phyloP scores from a whole-genome alignment of 2,797 vertebrate species.

The Psittacula derbiana region DNA sequence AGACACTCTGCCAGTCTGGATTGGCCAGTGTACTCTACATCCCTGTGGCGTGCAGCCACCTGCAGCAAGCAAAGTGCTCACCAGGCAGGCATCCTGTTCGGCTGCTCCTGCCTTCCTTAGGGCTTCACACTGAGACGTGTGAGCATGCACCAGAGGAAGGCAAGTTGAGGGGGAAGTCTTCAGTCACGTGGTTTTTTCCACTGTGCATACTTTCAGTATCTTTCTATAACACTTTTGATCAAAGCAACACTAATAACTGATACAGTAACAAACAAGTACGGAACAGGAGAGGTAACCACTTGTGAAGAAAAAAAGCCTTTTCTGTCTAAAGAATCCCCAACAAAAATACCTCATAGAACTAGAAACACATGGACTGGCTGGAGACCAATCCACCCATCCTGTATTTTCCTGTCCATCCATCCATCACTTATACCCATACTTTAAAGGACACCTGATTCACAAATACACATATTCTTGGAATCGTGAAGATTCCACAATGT shows the following conservation, averaged over 20 bases:
- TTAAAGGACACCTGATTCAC: not conserved
- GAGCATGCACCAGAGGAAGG: not conserved
- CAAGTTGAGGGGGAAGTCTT: not conserved
- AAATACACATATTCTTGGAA: not conserved
- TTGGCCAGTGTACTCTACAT: not conserved
- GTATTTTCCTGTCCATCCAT: accelerated
- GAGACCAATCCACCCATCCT: not conserved
- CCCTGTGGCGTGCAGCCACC: accelerated
- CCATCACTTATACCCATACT: not conserved
- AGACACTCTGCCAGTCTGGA: not conserved
- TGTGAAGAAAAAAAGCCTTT: not conserved
- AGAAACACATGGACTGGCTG: not conserved
- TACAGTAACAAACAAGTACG: not conserved
- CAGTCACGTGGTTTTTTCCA: not conserved
- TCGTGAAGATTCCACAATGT: not conserved
- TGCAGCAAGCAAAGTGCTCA: accelerated
- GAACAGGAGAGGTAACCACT: not conserved
- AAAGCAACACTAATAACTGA: not conserved
- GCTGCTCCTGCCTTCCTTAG: not conserved
- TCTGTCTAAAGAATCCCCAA: not conserved
- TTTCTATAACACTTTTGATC: not conserved
- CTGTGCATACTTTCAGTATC: not conserved
- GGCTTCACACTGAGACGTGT: accelerated
- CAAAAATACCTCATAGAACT: not conserved
- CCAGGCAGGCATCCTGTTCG: not conserved